These are phyloP conservation scores for Apocheima hispidaria DNA, from an alignment of 2,888 invertebrate species.

Conservation along the genomic window DNA sequence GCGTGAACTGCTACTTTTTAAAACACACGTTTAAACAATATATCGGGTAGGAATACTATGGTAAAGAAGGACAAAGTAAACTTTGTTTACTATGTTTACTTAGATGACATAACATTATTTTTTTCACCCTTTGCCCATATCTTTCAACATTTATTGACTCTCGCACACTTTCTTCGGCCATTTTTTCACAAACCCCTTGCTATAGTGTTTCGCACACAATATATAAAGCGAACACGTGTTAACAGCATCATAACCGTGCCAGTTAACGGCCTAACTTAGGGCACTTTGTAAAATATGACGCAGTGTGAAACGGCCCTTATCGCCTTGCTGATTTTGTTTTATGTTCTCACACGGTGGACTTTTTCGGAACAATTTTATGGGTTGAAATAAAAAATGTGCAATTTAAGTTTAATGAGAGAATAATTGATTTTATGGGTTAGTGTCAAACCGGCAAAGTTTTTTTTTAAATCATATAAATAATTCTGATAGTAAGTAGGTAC, in stretches of 20 bases:
- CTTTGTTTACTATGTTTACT: not conserved
- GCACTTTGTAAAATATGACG: slow-evolving; percentile 84
- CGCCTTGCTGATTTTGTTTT: slow-evolving; percentile 68
- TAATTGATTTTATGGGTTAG: too few relatives aligned
- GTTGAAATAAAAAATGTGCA: slow-evolving; percentile 6
- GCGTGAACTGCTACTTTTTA: too few relatives aligned
- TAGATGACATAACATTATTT: not conserved
- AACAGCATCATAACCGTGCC: slow-evolving; percentile 80
- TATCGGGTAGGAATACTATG: too few relatives aligned
- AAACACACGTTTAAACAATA: not conserved
- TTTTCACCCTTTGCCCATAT: slow-evolving; percentile 40
- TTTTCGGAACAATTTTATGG: slow-evolving; percentile 29
- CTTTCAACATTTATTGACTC: slow-evolving; percentile 32
- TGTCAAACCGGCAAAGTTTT: too few relatives aligned
- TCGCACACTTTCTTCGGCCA: slow-evolving; percentile 52
- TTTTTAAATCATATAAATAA: too few relatives aligned
- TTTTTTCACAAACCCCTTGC: slow-evolving; percentile 63
- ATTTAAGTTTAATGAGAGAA: not conserved
- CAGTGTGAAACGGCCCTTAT: slow-evolving; percentile 75
- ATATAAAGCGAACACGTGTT: slow-evolving; percentile 82
- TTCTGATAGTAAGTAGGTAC: too few relatives aligned
- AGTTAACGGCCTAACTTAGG: slow-evolving; percentile 84
- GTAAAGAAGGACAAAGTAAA: not conserved
- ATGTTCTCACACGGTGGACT: slow-evolving; percentile 42
- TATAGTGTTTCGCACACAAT: slow-evolving; percentile 76